These are phyloP conservation scores for Aurelia aurita complex sp. Pacific DNA, from an alignment of 30 jellyfish, hydroid and myxozoan genomes.

Conservation along the genomic window DNA sequence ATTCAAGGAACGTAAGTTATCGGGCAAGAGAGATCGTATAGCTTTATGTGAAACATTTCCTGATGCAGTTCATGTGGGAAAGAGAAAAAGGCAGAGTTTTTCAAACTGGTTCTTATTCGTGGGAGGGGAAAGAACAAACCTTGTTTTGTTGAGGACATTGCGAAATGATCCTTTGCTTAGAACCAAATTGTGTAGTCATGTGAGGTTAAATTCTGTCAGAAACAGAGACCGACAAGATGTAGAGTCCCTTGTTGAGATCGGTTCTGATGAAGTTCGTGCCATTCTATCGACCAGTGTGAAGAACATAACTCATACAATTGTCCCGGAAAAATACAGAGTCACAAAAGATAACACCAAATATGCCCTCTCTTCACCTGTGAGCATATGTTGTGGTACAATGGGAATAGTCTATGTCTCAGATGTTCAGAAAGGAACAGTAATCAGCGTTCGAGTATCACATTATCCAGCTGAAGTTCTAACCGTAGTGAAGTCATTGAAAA, in stretches of 20 bases:
- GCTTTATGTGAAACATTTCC: slow-evolving; percentile 20
- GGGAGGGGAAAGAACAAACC: slow-evolving; percentile 15
- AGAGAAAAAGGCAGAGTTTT: slow-evolving; percentile 47
- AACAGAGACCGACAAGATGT: slow-evolving; percentile 53
- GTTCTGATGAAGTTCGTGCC: slow-evolving; percentile 8
- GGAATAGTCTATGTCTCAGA: slow-evolving; percentile 22
- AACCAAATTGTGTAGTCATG: too few relatives aligned
- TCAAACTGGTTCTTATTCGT: slow-evolving; percentile 49
- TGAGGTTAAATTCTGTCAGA: slow-evolving; percentile 14
- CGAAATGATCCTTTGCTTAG: slow-evolving; percentile 7
- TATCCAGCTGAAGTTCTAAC: slow-evolving; percentile 38
- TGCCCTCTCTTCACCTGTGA: neutral
- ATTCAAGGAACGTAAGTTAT: slow-evolving; percentile 12
- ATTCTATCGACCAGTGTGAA: slow-evolving; percentile 11
- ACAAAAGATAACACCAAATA: slow-evolving; percentile 9
- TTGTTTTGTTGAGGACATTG: slow-evolving; percentile 17
- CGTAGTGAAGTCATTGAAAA: neutral
- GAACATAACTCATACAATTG: slow-evolving; percentile 16
- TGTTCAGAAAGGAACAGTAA: slow-evolving; percentile 11
- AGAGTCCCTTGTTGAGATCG: slow-evolving; percentile 37
- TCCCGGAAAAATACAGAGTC: slow-evolving; percentile 19
- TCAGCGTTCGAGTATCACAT: slow-evolving; percentile 3
- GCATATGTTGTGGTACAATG: slow-evolving; percentile 8
- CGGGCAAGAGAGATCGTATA: neutral
- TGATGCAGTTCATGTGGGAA: slow-evolving; percentile 52